phyloP scores from a whole-genome alignment of 2,113 vertebrate species.

The Jaculus jaculus region DNA sequence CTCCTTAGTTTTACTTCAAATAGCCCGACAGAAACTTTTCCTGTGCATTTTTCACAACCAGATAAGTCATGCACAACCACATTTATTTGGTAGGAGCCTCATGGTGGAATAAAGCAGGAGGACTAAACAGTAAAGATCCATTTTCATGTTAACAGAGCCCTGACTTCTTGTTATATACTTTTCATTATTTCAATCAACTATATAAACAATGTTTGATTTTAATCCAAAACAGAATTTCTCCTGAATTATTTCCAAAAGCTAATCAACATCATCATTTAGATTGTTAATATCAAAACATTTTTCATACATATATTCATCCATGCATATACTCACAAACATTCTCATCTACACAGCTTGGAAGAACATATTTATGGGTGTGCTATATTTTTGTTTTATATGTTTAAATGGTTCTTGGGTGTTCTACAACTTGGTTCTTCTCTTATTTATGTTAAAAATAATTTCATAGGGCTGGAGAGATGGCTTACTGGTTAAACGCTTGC shows the following conservation, averaged over 20 bases:
- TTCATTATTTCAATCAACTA: not conserved
- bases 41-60: not conserved
- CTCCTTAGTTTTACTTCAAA: not conserved
- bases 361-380: not conserved
- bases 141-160: not conserved
- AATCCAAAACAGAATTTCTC: not conserved
- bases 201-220: too few species aligned
- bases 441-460: not conserved
- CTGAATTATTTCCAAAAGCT: not conserved
- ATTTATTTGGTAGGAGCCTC: not conserved
- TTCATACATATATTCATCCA: fast-evolving
- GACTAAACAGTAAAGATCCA: fast-evolving
- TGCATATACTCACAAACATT: fast-evolving
- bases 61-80: not conserved
- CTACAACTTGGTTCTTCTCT: not conserved
- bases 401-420: not conserved
- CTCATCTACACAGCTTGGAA: too few species aligned
- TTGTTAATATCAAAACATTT: not conserved
- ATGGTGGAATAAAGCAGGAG: fast-evolving
- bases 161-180: not conserved
- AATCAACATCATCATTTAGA: not conserved
- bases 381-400: not conserved
- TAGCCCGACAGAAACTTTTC: not conserved
- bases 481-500: too few species aligned
- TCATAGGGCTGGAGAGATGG: too few species aligned